A percentile compares a stretch with the other conserved stretches of the same genome.
Conservation (phyloP, 37 sponge, comb jelly and placozoan genomes). For the Theonella swinhoei region DNA sequence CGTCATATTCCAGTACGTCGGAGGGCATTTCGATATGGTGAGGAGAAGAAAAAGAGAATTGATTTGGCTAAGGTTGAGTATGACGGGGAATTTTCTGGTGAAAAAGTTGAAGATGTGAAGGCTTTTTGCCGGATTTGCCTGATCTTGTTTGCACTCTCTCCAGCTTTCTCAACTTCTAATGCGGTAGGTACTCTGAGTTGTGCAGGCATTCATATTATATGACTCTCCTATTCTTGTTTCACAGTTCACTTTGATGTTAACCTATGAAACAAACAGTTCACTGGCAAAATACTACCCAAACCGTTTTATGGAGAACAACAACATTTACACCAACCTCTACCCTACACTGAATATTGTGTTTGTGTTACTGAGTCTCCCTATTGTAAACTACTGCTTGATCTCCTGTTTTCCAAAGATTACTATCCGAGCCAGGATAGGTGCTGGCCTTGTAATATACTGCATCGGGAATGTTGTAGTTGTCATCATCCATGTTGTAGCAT, state of each 20-base stretch:
- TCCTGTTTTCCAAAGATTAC: slow-evolving; percentile 7
- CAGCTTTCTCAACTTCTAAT: background rate
- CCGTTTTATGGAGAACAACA: background rate
- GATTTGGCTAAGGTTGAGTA: slow-evolving; percentile 27
- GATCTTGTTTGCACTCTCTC: slow-evolving; percentile 14
- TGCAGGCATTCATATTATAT: background rate
- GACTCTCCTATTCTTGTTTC: background rate
- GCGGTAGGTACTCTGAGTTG: background rate
- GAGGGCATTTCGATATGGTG: slow-evolving; percentile 42
- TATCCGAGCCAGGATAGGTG: slow-evolving; percentile 15
- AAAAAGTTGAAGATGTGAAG: slow-evolving; percentile 62
- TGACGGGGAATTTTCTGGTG: slow-evolving; percentile 42
- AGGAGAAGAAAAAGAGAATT: slow-evolving; percentile 5
- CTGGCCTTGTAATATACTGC: slow-evolving; percentile 8
- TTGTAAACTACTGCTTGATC: slow-evolving; percentile 24
- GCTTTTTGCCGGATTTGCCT: slow-evolving; percentile 38
- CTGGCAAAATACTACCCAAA: background rate
- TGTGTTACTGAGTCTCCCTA: background rate
- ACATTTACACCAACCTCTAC: background rate
- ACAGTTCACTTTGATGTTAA: background rate
- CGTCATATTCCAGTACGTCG: slow-evolving; percentile 13
- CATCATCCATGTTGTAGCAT: background rate
- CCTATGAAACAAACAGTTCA: background rate
- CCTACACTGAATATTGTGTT: background rate
- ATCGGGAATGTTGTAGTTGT: background rate